Percentiles rank a stretch among this genome's conserved stretches.
phyloP scores from a whole-genome alignment of 2,888 invertebrate species.

The Brachylomia viminalis region DNA sequence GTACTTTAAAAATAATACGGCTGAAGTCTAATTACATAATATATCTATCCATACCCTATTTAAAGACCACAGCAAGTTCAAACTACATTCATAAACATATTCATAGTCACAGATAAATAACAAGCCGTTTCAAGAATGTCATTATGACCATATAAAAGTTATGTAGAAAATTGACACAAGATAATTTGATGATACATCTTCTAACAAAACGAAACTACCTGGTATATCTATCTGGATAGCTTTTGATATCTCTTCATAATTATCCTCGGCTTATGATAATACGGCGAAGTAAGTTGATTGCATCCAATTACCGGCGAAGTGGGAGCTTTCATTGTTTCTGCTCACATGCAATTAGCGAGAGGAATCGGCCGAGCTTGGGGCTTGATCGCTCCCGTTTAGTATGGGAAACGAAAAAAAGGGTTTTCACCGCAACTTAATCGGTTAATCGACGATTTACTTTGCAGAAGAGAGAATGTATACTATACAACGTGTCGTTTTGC shows the following conservation, averaged over 20 bases:
- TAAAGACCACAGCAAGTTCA: neutral
- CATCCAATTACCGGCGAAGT: conserved; percentile 64
- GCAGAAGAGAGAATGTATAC: neutral
- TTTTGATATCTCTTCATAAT: conserved; percentile 45
- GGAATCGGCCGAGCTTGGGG: conserved; percentile 34
- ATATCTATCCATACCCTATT: neutral
- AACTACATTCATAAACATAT: neutral
- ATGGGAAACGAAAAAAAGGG: conserved; percentile 23
- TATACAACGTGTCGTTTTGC: no score
- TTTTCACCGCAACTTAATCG: conserved; percentile 39
- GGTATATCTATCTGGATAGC: no score
- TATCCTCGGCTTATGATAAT: conserved; percentile 47
- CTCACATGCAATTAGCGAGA: conserved; percentile 54
- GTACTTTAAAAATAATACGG: neutral
- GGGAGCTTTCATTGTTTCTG: conserved; percentile 66
- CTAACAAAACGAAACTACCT: conserved; percentile 38
- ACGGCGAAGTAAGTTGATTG: conserved; percentile 63
- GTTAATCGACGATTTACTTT: conserved; percentile 24
- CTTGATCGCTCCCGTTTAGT: conserved; percentile 42
- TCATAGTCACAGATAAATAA: neutral
- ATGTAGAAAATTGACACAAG: conserved; percentile 11
- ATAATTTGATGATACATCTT: conserved; percentile 9
- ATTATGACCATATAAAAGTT: neutral
- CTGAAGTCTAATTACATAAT: neutral
- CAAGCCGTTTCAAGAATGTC: neutral